Percentiles rank a stretch among this genome's conserved stretches.
Evolutionary conservation across 2,888 invertebrate species (phyloP).

Genomic region (Euzophera pinguis): DNA sequence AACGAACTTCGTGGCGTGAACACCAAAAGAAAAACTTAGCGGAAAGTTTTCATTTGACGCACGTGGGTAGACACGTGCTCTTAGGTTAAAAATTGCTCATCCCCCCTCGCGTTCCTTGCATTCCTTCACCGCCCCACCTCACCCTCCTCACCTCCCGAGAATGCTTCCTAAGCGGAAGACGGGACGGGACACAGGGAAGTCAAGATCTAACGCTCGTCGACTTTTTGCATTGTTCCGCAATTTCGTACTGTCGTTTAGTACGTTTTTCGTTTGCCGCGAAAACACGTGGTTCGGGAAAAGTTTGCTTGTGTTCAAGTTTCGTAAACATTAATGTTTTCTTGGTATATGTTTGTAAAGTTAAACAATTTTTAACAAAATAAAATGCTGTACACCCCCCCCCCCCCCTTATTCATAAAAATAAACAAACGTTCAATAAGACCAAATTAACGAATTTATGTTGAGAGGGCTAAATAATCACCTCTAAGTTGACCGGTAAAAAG

Average conservation of each 20-base stretch:
- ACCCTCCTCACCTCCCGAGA: slow-evolving; percentile 29
- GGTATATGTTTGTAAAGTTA: too few species aligned
- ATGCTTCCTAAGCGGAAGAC: slow-evolving; percentile 53
- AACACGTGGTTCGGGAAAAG: slow-evolving; percentile 1
- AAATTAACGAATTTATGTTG: too few species aligned
- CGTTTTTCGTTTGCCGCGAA: neutral
- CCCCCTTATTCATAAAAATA: too few species aligned
- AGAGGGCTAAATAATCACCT: too few species aligned
- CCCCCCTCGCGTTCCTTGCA: slow-evolving; percentile 51
- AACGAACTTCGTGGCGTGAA: slow-evolving; percentile 20
- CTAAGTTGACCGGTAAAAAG: too few species aligned
- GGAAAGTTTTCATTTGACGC: slow-evolving; percentile 57
- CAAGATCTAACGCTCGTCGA: neutral
- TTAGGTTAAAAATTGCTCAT: slow-evolving; percentile 73
- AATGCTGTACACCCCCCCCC: too few species aligned
- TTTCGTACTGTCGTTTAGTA: neutral
- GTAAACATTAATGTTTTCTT: too few species aligned
- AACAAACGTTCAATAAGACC: too few species aligned
- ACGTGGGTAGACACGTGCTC: slow-evolving; percentile 73
- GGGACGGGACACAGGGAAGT: slow-evolving; percentile 22
- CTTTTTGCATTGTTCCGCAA: slow-evolving; percentile 6
- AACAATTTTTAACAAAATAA: too few species aligned
- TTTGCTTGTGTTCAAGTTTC: neutral
- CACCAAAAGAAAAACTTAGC: slow-evolving; percentile 43
- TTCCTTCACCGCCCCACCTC: slow-evolving; percentile 34